Conservation (phyloP, 2,113 vertebrate species). For the Deroptyus accipitrinus region DNA sequence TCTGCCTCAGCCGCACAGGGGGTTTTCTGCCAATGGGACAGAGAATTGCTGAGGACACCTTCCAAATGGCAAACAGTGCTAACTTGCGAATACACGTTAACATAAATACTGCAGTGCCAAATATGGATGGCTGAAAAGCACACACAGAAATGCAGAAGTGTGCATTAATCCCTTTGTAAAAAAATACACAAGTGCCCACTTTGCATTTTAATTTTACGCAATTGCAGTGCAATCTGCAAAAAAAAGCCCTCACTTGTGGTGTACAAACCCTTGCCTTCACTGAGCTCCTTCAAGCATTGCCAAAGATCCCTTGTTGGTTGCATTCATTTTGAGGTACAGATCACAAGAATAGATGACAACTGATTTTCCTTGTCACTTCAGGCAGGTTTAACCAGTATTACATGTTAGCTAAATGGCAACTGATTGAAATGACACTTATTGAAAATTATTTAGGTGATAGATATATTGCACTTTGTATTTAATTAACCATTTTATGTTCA, state of each 20-base stretch:
- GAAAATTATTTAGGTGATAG: background rate
- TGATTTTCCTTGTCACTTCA: background rate
- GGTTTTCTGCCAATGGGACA: background rate
- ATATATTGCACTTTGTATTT: background rate
- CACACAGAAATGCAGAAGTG: background rate
- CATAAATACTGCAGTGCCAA: background rate
- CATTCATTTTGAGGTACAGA: background rate
- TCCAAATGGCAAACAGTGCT: constrained; percentile 31
- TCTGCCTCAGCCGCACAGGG: background rate
- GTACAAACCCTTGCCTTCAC: background rate
- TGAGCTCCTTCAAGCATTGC: background rate
- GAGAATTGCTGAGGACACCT: background rate
- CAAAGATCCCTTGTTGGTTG: rapidly evolving
- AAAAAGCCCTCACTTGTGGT: background rate
- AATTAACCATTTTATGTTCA: background rate
- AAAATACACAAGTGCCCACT: background rate
- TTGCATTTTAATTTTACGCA: background rate
- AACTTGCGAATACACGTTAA: background rate
- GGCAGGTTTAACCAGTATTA: background rate
- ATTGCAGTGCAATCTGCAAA: background rate
- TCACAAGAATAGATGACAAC: background rate
- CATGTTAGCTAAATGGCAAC: background rate
- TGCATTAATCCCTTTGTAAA: background rate
- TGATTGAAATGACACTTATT: background rate
- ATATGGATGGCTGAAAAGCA: background rate